Percentiles rank a stretch among this genome's conserved stretches.
phyloP scores from a whole-genome alignment of 1,140 invertebrate species.

The Whitmania pigra region DNA sequence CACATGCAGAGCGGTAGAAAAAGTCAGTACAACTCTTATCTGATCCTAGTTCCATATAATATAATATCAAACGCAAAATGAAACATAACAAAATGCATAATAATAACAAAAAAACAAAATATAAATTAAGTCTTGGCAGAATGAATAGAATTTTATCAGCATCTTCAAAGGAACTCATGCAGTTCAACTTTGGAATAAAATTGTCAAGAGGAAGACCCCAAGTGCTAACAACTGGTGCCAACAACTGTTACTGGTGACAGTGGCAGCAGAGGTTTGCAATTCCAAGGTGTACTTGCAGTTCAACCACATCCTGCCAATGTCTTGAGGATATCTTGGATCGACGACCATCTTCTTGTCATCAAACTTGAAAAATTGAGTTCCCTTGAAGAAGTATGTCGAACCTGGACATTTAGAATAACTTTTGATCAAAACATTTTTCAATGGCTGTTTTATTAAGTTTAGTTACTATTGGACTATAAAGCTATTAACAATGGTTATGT shows the following conservation, averaged over 20 bases:
- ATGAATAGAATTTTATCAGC: no score
- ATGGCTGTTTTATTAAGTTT: neutral
- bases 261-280: neutral
- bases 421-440: neutral
- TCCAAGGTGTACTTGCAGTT: neutral
- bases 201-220: no score
- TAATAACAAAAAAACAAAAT: no score
- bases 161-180: no score
- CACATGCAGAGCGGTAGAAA: no score
- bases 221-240: neutral
- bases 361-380: constrained; percentile 11
- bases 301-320: constrained; percentile 1
- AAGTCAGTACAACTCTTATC: no score
- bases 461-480: neutral
- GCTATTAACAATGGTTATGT: neutral
- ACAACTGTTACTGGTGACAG: neutral
- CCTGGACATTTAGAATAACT: neutral
- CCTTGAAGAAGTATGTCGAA: constrained; percentile 14
- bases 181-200: no score
- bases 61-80: no score
- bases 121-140: no score
- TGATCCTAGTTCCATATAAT: no score
- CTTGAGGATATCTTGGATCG: constrained; percentile 5
- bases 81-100: no score
- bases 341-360: neutral